phyloP scores from a whole-genome alignment of 2,888 invertebrate genomes.

The Lissocephala sabroskyi region DNA sequence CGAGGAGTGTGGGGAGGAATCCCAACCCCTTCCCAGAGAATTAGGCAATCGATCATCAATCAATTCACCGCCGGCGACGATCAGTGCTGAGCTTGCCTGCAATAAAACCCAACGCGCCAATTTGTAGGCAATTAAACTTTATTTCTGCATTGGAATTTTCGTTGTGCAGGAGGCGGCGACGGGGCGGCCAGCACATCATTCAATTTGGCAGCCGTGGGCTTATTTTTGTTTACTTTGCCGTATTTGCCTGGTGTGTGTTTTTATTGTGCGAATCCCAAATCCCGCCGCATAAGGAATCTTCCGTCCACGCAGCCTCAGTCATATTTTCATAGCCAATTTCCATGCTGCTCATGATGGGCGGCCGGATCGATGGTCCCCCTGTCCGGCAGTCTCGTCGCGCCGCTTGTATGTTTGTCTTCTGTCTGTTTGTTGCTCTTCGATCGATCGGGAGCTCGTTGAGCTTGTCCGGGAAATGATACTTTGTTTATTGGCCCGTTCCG shows the following conservation, averaged over 20 bases:
- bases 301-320: neutral
- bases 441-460: too few relatives aligned
- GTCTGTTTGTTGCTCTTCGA: constrained; percentile 47
- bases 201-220: constrained; percentile 31
- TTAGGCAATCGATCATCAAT: constrained; percentile 4
- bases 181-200: too few relatives aligned
- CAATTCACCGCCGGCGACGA: neutral
- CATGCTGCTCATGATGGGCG: too few relatives aligned
- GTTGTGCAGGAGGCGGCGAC: too few relatives aligned
- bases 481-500: constrained; percentile 48
- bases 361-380: too few relatives aligned
- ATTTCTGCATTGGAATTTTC: too few relatives aligned
- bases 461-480: constrained; percentile 52
- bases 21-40: too few relatives aligned
- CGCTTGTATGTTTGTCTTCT: constrained; percentile 12
- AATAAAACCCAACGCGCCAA: constrained; percentile 59
- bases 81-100: constrained; percentile 26
- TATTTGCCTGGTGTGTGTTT: constrained; percentile 45
- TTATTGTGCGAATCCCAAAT: constrained; percentile 30
- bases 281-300: constrained; percentile 2
- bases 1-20: too few relatives aligned
- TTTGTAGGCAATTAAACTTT: constrained; percentile 62
- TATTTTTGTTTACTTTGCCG: constrained; percentile 57
- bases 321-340: constrained; percentile 21
- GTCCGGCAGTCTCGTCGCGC: neutral